Base-by-base conservation (phyloP, 2,797 vertebrate genomes). In the Platalea minor region DNA sequence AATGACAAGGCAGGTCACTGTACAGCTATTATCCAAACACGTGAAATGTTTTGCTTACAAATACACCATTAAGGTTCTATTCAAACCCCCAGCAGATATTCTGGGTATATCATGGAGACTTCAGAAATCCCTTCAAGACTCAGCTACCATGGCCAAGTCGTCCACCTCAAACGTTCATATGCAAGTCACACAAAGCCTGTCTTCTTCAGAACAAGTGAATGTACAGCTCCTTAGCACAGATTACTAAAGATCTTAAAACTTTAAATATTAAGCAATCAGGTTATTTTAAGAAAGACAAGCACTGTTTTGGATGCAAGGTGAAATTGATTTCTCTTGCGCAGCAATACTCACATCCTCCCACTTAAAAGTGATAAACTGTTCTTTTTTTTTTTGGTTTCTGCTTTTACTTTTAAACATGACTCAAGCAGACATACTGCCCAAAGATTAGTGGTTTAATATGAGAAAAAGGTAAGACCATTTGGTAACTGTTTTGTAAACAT, bases 111-210 rank as follows among this genome's bases (percentile, higher is more conserved):
- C 39, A 57, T 1, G 9, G 26, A 78, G 46, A 57, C 31, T 61
- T 69, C 75, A 70, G 48, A 46, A 88, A 53, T 14, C 7, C 7
- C 31, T 21, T 63, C 39, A 39, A 78, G 24, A 21, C 39, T 61
- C 31, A 21, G 43, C 59, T 13, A 18, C 29, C 12, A 8, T 0
- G 25, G 67, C 16, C 84, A 78, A 60, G 37, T 10, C 2, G 2
- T 33, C 17, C 64, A 64, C 7, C 31, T 50, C 65, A n/a, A 37
- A 45, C 0, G 1, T 8, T 59, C 50, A 1, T 11, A 21, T 0
- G 48, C 10, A 5, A 48, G 35, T 41, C 57, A 81, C 45, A 39
- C 13, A 35, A 50, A 70, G 10, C 11, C 39, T 29, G 4, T 8
- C 11, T 20, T 57, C 45, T 61, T 57, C 57, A 75, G 23, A 57